Evolutionary conservation across 1,140 invertebrate genomes (phyloP).

Genomic region (Drosophila jambulina): DNA sequence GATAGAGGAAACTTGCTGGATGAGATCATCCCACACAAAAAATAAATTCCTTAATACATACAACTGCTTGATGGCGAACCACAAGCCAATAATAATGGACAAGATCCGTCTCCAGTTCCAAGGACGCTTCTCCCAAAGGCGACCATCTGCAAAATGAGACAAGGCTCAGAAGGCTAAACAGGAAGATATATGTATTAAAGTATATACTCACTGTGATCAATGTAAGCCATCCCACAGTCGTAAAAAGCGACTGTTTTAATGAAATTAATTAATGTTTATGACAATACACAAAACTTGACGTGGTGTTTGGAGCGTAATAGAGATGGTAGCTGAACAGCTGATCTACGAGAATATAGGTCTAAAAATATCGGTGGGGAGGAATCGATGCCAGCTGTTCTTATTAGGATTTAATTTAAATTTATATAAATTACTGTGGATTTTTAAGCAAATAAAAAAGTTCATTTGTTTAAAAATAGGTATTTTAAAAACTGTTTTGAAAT

Average conservation of each 20-base stretch:
- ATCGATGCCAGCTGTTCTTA: background rate
- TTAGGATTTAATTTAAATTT: background rate
- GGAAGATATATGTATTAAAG: background rate
- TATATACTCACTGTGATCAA: slow-evolving; percentile 46
- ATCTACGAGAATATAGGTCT: background rate
- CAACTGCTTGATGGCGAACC: slow-evolving; percentile 65
- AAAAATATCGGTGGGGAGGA: background rate
- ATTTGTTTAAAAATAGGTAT: no score
- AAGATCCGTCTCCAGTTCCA: slow-evolving; percentile 60
- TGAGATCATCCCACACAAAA: background rate
- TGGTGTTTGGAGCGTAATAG: slow-evolving; percentile 12
- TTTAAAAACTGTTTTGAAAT: background rate
- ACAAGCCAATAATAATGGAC: slow-evolving; percentile 61
- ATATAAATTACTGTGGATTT: background rate
- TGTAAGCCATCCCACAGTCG: slow-evolving; percentile 33
- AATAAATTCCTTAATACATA: slow-evolving; percentile 27
- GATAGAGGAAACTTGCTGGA: background rate
- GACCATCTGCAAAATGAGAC: slow-evolving; percentile 53
- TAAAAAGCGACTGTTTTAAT: background rate
- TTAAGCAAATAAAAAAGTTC: no score
- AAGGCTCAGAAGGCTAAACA: background rate
- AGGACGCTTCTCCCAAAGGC: slow-evolving; percentile 70
- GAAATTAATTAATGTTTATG: background rate
- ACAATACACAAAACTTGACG: slow-evolving; percentile 32
- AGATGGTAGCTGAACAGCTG: slow-evolving; percentile 21